Conservation (phyloP, 2,888 invertebrate species). For the Meteorus cinctellus region DNA sequence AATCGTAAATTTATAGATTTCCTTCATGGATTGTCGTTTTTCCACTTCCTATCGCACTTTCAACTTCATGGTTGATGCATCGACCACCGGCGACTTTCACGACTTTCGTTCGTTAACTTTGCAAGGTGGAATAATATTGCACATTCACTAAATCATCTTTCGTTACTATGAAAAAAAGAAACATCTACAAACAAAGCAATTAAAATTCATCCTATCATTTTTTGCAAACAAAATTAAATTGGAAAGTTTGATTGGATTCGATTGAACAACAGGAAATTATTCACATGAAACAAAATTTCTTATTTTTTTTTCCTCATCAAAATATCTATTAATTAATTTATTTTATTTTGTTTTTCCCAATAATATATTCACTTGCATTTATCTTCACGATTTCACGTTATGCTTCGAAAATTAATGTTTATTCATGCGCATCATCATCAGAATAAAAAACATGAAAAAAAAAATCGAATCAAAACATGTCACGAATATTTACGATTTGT, state of each 20-base stretch:
- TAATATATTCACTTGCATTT: not conserved
- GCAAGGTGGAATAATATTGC: conserved; percentile 39
- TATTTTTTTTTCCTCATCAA: conserved; percentile 15
- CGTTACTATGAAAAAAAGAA: conserved; percentile 20
- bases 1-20: conserved; percentile 34
- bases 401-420: conserved; percentile 8
- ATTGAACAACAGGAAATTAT: not conserved
- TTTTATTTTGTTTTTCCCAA: not conserved
- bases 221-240: not conserved
- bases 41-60: conserved; percentile 40
- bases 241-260: not conserved
- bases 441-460: not conserved
- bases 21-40: conserved; percentile 51
- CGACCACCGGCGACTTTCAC: conserved; percentile 60
- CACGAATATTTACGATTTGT: conserved; percentile 7
- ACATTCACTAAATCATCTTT: not conserved
- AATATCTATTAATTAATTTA: conserved; percentile 9
- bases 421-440: not conserved
- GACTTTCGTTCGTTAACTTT: conserved; percentile 60
- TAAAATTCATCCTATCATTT: not conserved
- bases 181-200: not conserved
- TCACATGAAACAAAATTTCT: conserved; percentile 24
- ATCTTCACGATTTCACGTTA: not conserved
- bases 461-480: conserved; percentile 16
- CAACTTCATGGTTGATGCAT: conserved; percentile 46